phyloP scores from a whole-genome alignment of 2,888 invertebrate species.

The Laspeyria flexula region DNA sequence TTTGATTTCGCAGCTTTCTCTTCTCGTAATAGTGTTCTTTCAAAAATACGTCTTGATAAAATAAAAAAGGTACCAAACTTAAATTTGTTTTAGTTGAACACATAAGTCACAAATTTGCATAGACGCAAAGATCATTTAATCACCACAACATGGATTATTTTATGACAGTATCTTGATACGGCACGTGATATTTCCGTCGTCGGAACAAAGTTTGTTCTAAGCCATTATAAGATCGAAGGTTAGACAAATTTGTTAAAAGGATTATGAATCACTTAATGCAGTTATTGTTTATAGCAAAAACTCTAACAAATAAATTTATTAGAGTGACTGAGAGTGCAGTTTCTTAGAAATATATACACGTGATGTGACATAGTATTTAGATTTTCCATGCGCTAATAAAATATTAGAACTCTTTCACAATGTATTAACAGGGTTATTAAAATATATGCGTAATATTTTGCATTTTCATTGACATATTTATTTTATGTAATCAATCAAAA shows the following conservation, averaged over 20 bases:
- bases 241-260: slow-evolving; percentile 36
- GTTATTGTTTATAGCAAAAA: slow-evolving; percentile 28
- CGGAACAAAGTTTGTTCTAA: slow-evolving; percentile 44
- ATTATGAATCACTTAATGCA: slow-evolving; percentile 44
- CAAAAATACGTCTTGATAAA: neutral
- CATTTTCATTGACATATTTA: no score
- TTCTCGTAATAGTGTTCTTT: no score
- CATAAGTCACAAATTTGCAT: neutral
- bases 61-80: neutral
- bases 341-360: slow-evolving; percentile 6
- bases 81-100: neutral
- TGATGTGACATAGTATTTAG: neutral
- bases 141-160: slow-evolving; percentile 43
- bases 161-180: slow-evolving; percentile 48
- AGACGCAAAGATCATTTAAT: slow-evolving; percentile 26
- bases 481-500: no score
- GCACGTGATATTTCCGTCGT: slow-evolving; percentile 53
- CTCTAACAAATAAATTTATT: slow-evolving; percentile 12
- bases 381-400: neutral
- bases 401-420: neutral
- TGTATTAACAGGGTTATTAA: no score
- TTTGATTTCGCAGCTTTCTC: no score
- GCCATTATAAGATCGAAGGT: slow-evolving; percentile 39
- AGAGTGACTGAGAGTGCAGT: neutral
- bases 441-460: no score